Conservation (phyloP, 2,113 vertebrate genomes). For the Laterallus jamaicensis region DNA sequence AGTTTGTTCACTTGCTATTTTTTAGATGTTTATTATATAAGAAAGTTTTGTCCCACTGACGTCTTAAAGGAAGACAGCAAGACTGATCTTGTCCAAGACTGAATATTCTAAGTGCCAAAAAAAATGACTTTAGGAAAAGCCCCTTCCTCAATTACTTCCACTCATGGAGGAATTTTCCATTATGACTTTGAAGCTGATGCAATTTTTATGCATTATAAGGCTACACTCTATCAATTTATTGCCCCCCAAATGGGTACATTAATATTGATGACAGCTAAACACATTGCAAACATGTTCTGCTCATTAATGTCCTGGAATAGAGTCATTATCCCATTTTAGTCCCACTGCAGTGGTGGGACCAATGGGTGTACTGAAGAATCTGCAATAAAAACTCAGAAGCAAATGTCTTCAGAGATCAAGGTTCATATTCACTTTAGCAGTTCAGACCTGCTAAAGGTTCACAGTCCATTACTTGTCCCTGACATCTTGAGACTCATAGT, state of each 20-base stretch:
- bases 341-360: not conserved
- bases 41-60: not conserved
- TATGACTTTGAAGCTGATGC: not conserved
- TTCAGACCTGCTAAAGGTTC: not conserved
- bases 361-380: not conserved
- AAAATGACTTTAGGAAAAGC: not conserved
- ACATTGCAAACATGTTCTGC: slow-evolving; percentile 56
- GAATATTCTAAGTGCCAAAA: not conserved
- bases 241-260: slow-evolving; percentile 40
- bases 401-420: not conserved
- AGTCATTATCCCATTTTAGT: slow-evolving; percentile 30
- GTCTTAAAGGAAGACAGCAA: not conserved
- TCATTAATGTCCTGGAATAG: slow-evolving; percentile 24
- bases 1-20: not conserved
- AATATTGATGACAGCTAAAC: slow-evolving; percentile 60
- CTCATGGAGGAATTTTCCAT: slow-evolving; percentile 25
- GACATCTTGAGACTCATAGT: not conserved
- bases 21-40: not conserved
- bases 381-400: not conserved
- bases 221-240: slow-evolving; percentile 56
- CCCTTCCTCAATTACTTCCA: not conserved
- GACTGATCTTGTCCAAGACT: not conserved
- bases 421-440: not conserved
- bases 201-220: slow-evolving; percentile 61
- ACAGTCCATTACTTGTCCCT: not conserved